Percentiles rank a stretch among this genome's conserved stretches.
Evolutionary conservation across 92 coral and sea anemone genomes (phyloP).

Genomic region (Epizoanthus illoricatus): DNA sequence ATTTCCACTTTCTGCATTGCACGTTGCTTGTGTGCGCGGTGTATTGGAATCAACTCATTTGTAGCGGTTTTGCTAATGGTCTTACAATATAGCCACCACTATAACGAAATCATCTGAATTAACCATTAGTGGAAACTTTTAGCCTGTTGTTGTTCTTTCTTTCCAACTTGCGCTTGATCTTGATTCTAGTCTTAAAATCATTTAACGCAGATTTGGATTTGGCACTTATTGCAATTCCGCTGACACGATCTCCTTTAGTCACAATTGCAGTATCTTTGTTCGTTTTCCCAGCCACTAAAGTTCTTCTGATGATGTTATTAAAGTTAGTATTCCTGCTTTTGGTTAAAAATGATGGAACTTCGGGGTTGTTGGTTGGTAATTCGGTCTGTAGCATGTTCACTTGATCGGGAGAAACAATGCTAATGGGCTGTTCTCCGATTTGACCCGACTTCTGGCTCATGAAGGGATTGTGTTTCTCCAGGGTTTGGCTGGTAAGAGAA

Average conservation of each 20-base stretch:
- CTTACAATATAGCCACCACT: not conserved
- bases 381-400: constrained; percentile 76
- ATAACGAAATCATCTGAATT: not conserved
- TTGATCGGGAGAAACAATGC: constrained; percentile 81
- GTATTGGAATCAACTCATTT: no score
- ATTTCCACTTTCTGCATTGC: no score
- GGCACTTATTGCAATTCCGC: no score
- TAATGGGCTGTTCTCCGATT: constrained; percentile 81
- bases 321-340: constrained; percentile 16
- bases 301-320: not conserved
- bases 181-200: not conserved
- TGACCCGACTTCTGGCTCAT: constrained; percentile 59
- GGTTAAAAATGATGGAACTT: constrained; percentile 58
- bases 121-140: not conserved
- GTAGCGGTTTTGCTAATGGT: not conserved
- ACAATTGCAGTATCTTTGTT: not conserved
- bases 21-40: no score
- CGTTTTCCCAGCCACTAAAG: not conserved
- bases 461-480: constrained; percentile 49
- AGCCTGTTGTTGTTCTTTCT: constrained; percentile 11
- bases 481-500: constrained; percentile 51
- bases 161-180: not conserved
- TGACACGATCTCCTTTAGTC: not conserved
- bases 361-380: constrained; percentile 70
- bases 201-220: not conserved